Evolutionary conservation across 2,113 vertebrate species (phyloP).

Genomic region (Epinephelus moara): DNA sequence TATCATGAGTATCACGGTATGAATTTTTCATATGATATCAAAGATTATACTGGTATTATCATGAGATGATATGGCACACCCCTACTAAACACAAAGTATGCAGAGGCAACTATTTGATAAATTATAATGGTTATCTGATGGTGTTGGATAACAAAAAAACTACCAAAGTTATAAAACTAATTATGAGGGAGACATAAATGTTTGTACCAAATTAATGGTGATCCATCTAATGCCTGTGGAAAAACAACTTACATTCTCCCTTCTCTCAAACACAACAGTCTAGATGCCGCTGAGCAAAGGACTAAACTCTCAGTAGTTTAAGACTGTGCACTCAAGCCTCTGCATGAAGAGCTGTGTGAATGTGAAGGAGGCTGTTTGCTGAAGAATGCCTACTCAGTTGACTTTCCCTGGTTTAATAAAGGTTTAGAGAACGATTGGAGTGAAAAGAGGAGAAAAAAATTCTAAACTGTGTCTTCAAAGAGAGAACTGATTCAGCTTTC

Average conservation of each 20-base stretch:
- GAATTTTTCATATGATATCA: no score
- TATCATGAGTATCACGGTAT: no score
- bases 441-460: background rate
- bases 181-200: no score
- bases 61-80: no score
- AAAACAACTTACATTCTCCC: background rate
- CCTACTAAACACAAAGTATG: no score
- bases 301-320: background rate
- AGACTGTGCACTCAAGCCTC: background rate
- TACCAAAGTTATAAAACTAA: no score
- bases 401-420: slow-evolving; percentile 43
- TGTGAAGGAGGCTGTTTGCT: background rate
- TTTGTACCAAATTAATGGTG: no score
- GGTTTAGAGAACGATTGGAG: slow-evolving; percentile 23
- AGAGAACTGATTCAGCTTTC: slow-evolving; percentile 34
- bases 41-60: no score
- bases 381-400: slow-evolving; percentile 12
- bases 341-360: background rate
- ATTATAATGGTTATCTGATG: no score
- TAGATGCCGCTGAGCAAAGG: background rate
- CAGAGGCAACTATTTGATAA: no score
- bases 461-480: slow-evolving; percentile 47
- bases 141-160: no score
- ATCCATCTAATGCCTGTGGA: no score
- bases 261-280: background rate